Conservation (phyloP, 2,113 vertebrate species). For the Daboia siamensis region DNA sequence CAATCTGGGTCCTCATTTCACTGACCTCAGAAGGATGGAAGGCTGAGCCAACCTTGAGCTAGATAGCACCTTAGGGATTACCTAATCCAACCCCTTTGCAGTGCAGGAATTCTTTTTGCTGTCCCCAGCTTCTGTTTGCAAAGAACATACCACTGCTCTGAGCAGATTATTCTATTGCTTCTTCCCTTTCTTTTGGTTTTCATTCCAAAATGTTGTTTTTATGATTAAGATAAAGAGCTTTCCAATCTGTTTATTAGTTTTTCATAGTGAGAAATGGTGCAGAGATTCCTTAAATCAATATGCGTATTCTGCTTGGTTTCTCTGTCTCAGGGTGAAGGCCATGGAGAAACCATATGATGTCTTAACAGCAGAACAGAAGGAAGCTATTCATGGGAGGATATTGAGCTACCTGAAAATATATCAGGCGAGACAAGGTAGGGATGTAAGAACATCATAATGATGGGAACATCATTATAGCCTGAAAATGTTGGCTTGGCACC, state of each 20-base stretch:
- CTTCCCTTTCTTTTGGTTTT: neutral
- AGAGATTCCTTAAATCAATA: neutral
- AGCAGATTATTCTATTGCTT: neutral
- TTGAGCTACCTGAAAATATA: neutral
- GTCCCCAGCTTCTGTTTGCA: neutral
- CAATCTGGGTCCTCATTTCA: too few species aligned
- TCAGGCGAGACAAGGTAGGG: constrained; percentile 18
- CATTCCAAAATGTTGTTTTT: neutral
- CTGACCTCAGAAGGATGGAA: too few species aligned
- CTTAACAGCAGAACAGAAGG: constrained; percentile 15
- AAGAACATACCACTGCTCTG: neutral
- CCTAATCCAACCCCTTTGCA: neutral
- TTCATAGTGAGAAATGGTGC: neutral
- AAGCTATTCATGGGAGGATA: constrained; percentile 15
- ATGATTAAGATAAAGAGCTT: neutral
- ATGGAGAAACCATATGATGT: neutral
- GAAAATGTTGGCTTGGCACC: neutral
- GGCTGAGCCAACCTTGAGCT: neutral
- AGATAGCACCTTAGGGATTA: neutral
- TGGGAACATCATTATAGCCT: neutral
- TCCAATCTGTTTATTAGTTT: neutral
- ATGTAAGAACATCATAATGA: neutral
- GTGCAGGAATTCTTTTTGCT: neutral
- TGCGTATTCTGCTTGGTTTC: neutral
- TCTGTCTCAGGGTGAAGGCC: constrained; percentile 10